Evolutionary conservation across 2,888 invertebrate genomes (phyloP).

Genomic region (Scaptomyza reducta): DNA sequence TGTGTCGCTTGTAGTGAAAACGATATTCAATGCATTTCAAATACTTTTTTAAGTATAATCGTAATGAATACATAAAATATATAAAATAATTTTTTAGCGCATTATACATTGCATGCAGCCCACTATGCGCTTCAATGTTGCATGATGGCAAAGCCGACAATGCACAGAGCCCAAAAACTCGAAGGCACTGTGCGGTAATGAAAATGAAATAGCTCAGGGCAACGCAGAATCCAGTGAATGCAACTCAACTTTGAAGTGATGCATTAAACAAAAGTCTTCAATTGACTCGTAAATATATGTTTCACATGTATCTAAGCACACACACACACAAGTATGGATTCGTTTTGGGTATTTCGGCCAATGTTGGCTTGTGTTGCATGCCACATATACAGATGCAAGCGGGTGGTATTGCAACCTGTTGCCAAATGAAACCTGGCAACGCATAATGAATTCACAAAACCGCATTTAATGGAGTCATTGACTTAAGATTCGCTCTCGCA

Average conservation of each 20-base stretch:
- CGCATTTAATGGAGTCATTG: constrained; percentile 78
- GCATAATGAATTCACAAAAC: constrained; percentile 67
- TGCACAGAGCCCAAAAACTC: constrained; percentile 38
- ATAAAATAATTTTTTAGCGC: neutral
- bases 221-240: neutral
- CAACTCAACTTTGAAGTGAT: neutral
- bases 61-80: no score
- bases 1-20: no score
- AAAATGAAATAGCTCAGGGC: constrained; percentile 23
- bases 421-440: constrained; percentile 46
- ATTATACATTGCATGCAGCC: neutral
- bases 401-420: constrained; percentile 66
- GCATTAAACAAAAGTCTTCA: neutral
- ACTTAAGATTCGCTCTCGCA: constrained; percentile 47
- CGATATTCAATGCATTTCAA: no score
- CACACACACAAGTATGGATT: neutral
- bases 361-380: constrained; percentile 27
- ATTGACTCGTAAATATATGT: constrained; percentile 41
- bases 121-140: constrained; percentile 16
- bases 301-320: constrained; percentile 52
- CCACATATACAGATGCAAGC: constrained; percentile 17
- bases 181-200: constrained; percentile 49
- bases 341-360: constrained; percentile 6
- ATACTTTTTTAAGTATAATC: no score
- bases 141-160: constrained; percentile 4